Percentiles rank a stretch among this genome's conserved stretches.
Conservation (phyloP, 1,140 invertebrate species). For the Sarcophaga peregrina region DNA sequence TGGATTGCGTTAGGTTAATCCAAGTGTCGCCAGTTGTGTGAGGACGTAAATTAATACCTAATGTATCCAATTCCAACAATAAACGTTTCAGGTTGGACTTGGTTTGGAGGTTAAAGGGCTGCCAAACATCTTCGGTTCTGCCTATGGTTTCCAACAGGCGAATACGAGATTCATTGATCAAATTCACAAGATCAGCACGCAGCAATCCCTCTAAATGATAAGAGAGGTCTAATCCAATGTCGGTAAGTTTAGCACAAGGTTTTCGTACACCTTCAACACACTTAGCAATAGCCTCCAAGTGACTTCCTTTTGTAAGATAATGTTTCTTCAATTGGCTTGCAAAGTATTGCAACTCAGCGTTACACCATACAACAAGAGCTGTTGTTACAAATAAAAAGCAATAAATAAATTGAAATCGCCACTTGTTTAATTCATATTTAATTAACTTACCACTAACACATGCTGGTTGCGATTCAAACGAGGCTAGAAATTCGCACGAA, state of each 20-base stretch:
- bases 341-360: conserved; percentile 85
- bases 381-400: conserved; percentile 47
- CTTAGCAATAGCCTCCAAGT: conserved; percentile 84
- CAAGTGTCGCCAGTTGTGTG: conserved; percentile 65
- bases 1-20: conserved; percentile 64
- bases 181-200: conserved; percentile 72
- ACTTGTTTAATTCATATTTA: not conserved
- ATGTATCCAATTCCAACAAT: conserved; percentile 67
- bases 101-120: conserved; percentile 76
- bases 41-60: conserved; percentile 65
- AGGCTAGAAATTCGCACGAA: conserved; percentile 62
- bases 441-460: conserved; percentile 60
- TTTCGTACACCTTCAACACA: conserved; percentile 83
- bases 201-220: conserved; percentile 87
- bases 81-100: conserved; percentile 69
- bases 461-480: conserved; percentile 61
- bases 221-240: conserved; percentile 74
- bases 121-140: conserved; percentile 81
- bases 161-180: conserved; percentile 62
- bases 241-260: conserved; percentile 77
- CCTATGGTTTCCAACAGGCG: conserved; percentile 75
- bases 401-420: not conserved
- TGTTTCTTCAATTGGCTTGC: conserved; percentile 87
- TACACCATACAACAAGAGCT: conserved; percentile 93
- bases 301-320: conserved; percentile 91